Conservation (phyloP, 2,113 vertebrate genomes). For the Leptocoma aspasia region DNA sequence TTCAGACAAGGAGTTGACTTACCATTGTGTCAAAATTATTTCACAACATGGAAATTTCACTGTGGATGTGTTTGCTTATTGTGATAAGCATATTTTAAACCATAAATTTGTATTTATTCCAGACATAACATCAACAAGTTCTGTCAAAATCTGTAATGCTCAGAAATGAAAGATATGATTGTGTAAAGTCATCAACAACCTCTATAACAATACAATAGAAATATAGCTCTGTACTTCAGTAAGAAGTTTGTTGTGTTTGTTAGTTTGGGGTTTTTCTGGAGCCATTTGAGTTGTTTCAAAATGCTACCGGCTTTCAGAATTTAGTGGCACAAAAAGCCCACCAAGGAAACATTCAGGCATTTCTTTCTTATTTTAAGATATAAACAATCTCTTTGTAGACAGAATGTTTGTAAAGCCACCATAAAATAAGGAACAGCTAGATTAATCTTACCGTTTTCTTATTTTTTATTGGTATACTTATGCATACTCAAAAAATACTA, state of each 20-base stretch:
- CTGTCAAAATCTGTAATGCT: background rate
- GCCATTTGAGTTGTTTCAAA: background rate
- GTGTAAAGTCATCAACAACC: background rate
- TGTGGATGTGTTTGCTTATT: background rate
- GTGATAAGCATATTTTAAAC: background rate
- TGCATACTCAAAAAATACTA: background rate
- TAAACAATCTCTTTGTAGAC: background rate
- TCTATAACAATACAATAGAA: background rate
- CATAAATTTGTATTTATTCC: background rate
- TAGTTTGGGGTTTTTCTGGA: accelerated
- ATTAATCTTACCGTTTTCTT: background rate
- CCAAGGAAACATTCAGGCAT: background rate
- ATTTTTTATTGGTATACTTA: background rate
- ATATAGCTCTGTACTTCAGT: background rate
- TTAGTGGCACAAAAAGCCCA: background rate
- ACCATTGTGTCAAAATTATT: background rate
- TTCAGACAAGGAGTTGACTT: background rate
- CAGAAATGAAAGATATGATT: background rate
- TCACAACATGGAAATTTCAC: background rate
- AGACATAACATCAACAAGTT: background rate
- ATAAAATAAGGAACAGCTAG: background rate
- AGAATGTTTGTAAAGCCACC: background rate
- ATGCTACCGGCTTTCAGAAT: background rate
- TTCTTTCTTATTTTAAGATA: background rate
- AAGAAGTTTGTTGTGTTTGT: background rate